A percentile compares a stretch with the other conserved stretches of the same genome.
These are phyloP conservation scores for Ciona savignyi DNA, from an alignment of 23 tunicate species.

Conservation along the genomic window DNA sequence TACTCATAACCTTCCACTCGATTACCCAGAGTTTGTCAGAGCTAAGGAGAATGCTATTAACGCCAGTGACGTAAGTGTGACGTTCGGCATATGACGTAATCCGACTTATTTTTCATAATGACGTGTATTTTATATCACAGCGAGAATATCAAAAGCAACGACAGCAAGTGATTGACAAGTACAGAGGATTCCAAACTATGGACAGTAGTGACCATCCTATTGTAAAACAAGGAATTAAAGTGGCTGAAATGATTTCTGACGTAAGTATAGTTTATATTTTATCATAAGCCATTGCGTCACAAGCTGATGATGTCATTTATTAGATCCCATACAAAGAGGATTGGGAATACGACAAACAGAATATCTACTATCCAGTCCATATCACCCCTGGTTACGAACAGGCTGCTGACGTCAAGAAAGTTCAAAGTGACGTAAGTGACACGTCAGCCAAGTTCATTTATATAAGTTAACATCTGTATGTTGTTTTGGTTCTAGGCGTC, in stretches of 20 bases:
- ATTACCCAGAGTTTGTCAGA: conserved; percentile 74
- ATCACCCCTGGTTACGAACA: conserved; percentile 87
- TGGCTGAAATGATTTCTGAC: conserved; percentile 39
- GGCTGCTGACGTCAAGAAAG: conserved; percentile 41
- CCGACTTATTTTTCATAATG: neutral
- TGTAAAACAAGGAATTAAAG: conserved; percentile 68
- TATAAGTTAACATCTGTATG: too few species aligned
- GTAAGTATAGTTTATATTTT: conserved; percentile 8
- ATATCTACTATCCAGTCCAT: conserved; percentile 66
- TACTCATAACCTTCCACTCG: conserved; percentile 53
- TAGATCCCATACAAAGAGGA: conserved; percentile 54
- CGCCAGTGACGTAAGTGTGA: conserved; percentile 73
- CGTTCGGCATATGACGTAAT: neutral
- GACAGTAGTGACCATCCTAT: conserved; percentile 86
- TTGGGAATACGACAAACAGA: conserved; percentile 70
- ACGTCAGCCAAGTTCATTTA: neutral
- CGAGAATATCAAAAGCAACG: conserved; percentile 65
- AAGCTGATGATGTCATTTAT: neutral
- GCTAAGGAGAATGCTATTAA: conserved; percentile 64
- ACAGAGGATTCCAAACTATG: conserved; percentile 92
- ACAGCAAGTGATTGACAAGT: conserved; percentile 54
- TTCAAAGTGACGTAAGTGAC: conserved; percentile 54
- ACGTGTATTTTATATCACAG: conserved; percentile 11
- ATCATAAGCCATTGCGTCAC: neutral
- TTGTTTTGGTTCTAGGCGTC: conserved; percentile 18